Evolutionary conservation across 2,113 vertebrate genomes (phyloP), one percentile per base, ranked within the genome.

Genomic region (Alethe castanea): DNA sequence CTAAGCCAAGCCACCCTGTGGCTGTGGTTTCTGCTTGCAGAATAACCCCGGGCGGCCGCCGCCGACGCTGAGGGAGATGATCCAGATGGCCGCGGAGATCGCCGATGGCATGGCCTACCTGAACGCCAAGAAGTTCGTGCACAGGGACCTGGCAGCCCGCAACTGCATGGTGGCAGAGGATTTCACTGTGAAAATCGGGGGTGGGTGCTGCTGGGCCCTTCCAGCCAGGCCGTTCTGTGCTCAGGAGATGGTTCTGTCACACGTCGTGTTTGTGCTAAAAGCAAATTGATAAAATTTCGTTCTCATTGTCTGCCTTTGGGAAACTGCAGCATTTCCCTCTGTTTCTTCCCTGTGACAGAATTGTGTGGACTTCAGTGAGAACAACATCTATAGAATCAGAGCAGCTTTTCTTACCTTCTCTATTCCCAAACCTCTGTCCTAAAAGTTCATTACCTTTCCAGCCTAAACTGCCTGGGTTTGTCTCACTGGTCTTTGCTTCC

Each of bases 91-190:
- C 0, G 99, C 98, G 0, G 99, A 99, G 97, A 99, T 99, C 3
- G 99, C 99, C 0, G 99, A 99, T 0, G 99, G 99, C 56, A 99
- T 99, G 99, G 99, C 99, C 6, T 99, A 99, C 95, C 98, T 99
- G 95, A 99, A 99, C 0, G 99, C 99, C 92, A 99, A 99, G 93
- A 99, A 99, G 88, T 99, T 99, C 40, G 99, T 99, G 73, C 99
- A 99, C 97, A 98, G 99, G 85, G 99, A 99, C 95, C 98, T 99
- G 10, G 99, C 99, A 4, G 99, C 99, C 50, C 98, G 99, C 16
- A 99, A 99, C 97, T 99, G 99, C 91, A 99, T 99, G 99, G 99
- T 99, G 13, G 99, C 98, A 4, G 99, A 99, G n/a, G 99, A 99
- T 93, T 99, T 98, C 92, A 99, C 99, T 0, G 99, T 99, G 69